Evolutionary conservation across 2,113 vertebrate genomes (phyloP), one percentile per base, ranked within the genome.

Genomic region (Columbina picui): DNA sequence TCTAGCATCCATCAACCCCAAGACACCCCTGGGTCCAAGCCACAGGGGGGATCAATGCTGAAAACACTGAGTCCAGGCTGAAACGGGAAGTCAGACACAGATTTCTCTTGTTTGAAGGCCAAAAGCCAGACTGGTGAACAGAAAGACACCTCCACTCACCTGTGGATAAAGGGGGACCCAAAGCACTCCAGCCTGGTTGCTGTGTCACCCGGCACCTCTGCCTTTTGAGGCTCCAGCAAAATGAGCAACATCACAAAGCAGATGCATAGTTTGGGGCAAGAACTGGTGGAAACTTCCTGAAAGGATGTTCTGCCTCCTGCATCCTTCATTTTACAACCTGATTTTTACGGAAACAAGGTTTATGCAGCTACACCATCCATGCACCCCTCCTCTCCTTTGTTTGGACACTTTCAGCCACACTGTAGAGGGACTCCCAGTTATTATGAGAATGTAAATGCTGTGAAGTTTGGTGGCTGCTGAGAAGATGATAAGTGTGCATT

Each of bases 41-140:
- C 6, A 3, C 41, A 75, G 60, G 45, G 34, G 30, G 3, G 10
- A 14, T 39, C 50, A 68, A 22, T 38, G 22, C 53, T 20, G 13
- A 50, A 73, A 84, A 12, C 1, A 0, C 14, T 14, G 13, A 27
- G 16, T 30, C 41, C 39, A 45, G 57, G 49, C 77, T 84, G 53
- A 29, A 76, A 49, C 0, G 0, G 30, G 15, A 71, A 69, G 22
- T 5, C 1, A 0, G 59, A 41, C 45, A 53, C 20, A n/a, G 12
- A 21, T 55, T 77, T 81, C 55, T 56, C 14, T 43, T 23, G 13
- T 43, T 0, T 8, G 22, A 71, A 45, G 59, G 39, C 73, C 86
- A 78, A 65, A 84, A 60, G 8, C 30, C 64, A 71, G 61, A 30
- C 27, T 65, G 52, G 15, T 63, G 41, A 59, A 52, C n/a, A 78